phyloP scores from a whole-genome alignment of 2,113 vertebrate genomes.

The Anhinga rufa region DNA sequence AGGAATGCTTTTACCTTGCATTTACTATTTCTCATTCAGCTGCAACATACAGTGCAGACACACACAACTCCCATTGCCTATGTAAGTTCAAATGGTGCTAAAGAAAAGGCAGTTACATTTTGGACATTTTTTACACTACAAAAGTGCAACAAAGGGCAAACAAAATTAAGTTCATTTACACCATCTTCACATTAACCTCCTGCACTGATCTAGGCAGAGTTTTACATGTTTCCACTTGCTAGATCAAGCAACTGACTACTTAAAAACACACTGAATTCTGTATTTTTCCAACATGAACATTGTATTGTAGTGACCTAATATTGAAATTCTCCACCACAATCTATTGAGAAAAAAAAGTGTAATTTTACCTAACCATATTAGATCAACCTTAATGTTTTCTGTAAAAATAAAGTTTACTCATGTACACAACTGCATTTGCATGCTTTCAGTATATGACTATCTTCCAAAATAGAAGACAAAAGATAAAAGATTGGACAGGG shows the following conservation, averaged over 20 bases:
- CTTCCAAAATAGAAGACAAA: constrained; percentile 36
- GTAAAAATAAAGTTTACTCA: constrained; percentile 12
- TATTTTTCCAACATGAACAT: not conserved
- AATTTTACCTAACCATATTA: not conserved
- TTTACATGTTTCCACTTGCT: not conserved
- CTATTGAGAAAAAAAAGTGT: not conserved
- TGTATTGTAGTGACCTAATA: not conserved
- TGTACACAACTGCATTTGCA: not conserved
- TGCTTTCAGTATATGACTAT: not conserved
- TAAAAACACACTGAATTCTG: not conserved
- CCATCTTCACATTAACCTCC: not conserved
- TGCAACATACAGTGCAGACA: not conserved
- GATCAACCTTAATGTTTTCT: not conserved
- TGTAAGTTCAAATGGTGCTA: not conserved
- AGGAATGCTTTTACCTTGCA: not conserved
- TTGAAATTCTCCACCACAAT: not conserved
- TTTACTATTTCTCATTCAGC: not conserved
- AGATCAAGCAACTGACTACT: not conserved
- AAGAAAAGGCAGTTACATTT: not conserved
- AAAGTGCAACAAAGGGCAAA: not conserved
- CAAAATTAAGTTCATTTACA: not conserved
- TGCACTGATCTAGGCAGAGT: not conserved
- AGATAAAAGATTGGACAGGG: not conserved
- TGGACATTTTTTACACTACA: not conserved
- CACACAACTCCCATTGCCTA: not conserved